Conservation (phyloP, 2,797 vertebrate genomes). For the Chrosomus eos region DNA sequence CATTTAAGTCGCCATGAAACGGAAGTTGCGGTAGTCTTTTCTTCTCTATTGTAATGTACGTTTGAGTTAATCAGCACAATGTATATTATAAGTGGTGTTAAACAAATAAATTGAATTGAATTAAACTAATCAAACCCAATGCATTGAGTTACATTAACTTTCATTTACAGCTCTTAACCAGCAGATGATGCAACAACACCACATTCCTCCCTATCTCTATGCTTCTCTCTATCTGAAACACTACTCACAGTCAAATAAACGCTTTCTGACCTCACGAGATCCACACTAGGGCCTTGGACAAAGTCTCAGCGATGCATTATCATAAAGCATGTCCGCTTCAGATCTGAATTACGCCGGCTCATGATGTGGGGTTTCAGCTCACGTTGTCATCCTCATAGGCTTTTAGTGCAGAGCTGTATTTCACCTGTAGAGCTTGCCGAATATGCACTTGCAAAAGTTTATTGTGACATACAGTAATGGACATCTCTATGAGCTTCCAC, state of each 20-base stretch:
- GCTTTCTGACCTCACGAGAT: background rate
- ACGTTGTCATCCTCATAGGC: background rate
- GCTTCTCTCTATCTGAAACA: background rate
- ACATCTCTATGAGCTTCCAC: background rate
- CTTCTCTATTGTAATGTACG: background rate
- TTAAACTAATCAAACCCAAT: background rate
- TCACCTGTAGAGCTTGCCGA: conserved; percentile 1
- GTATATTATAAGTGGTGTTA: background rate
- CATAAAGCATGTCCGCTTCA: conserved; percentile 4
- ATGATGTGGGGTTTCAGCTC: background rate
- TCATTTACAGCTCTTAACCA: conserved; percentile 58
- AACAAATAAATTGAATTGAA: background rate
- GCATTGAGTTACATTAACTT: background rate
- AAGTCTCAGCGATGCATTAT: background rate
- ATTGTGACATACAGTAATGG: conserved; percentile 1
- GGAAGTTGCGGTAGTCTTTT: background rate
- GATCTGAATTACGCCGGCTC: background rate
- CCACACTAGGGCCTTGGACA: background rate
- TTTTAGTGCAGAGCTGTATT: conserved; percentile 24
- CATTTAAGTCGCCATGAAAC: background rate
- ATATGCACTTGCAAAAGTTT: conserved; percentile 11
- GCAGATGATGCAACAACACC: conserved; percentile 74
- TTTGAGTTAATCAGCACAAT: background rate
- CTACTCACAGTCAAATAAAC: background rate
- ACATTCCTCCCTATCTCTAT: conserved; percentile 19